phyloP scores from a whole-genome alignment of 2,888 invertebrate species.

The Drosophila borealis region DNA sequence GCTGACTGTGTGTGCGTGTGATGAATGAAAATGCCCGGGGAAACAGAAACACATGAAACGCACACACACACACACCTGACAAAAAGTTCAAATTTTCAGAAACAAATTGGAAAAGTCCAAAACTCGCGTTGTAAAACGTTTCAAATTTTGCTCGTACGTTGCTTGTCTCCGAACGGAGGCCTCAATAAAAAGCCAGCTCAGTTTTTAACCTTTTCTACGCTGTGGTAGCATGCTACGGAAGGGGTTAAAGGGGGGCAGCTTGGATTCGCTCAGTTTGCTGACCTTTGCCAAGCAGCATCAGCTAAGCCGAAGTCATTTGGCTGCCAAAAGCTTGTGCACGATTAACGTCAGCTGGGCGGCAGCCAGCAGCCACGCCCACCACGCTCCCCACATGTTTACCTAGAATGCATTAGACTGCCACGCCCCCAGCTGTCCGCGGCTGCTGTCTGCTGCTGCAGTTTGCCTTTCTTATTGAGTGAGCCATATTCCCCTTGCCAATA shows the following conservation, averaged over 20 bases:
- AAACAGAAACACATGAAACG: background rate
- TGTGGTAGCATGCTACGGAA: background rate
- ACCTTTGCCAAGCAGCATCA: slow-evolving; percentile 57
- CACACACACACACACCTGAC: background rate
- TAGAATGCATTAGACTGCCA: slow-evolving; percentile 64
- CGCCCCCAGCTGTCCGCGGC: slow-evolving; percentile 14
- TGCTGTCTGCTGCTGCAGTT: slow-evolving; percentile 20
- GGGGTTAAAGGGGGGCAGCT: background rate
- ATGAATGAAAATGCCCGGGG: background rate
- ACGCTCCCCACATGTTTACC: slow-evolving; percentile 64
- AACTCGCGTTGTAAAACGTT: slow-evolving; percentile 2
- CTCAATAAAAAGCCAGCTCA: slow-evolving; percentile 31
- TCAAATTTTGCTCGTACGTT: slow-evolving; percentile 23
- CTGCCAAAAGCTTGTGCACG: slow-evolving; percentile 75
- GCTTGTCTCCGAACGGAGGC: background rate
- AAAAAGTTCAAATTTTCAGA: background rate
- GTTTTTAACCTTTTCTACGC: background rate
- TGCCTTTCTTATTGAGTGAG: slow-evolving; percentile 27
- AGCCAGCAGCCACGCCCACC: slow-evolving; percentile 40
- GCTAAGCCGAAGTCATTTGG: slow-evolving; percentile 68
- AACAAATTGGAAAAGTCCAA: background rate
- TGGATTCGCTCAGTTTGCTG: slow-evolving; percentile 59
- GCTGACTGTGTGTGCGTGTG: background rate
- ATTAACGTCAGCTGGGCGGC: slow-evolving; percentile 75
- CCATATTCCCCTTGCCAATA: slow-evolving; percentile 40